Conservation (phyloP, 2,888 invertebrate species). For the Hydrotaea cyrtoneurina region DNA sequence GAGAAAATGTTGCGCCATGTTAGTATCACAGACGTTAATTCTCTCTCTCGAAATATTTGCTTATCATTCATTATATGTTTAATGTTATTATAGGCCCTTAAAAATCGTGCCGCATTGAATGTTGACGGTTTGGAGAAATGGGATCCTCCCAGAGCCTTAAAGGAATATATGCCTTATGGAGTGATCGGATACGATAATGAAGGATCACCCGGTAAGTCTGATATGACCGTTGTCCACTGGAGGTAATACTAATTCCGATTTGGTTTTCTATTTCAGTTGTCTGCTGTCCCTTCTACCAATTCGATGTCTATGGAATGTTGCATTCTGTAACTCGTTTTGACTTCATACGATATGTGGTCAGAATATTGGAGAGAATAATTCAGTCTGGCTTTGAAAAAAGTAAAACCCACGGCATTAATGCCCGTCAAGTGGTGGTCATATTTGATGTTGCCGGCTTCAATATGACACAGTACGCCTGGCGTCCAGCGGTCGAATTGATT, state of each 20-base stretch:
- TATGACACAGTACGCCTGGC: conserved; percentile 91
- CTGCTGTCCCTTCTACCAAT: conserved; percentile 89
- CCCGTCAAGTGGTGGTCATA: conserved; percentile 86
- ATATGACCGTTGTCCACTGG: not conserved
- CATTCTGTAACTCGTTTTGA: conserved; percentile 88
- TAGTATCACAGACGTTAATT: conserved; percentile 77
- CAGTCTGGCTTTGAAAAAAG: conserved; percentile 84
- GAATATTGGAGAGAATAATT: conserved; percentile 86
- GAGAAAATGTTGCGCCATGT: conserved; percentile 96
- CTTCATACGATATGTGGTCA: conserved; percentile 86
- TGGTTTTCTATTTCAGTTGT: conserved; percentile 83
- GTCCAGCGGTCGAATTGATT: conserved; percentile 88
- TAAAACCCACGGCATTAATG: conserved; percentile 84
- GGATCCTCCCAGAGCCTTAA: conserved; percentile 87
- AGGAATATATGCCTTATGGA: conserved; percentile 89
- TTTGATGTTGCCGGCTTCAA: conserved; percentile 91
- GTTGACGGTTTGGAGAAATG: conserved; percentile 86
- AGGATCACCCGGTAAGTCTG: conserved; percentile 85
- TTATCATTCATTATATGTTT: too few species aligned
- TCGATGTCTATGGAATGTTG: conserved; percentile 91
- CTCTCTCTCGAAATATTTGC: too few species aligned
- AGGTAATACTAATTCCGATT: too few species aligned
- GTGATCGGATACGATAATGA: conserved; percentile 90
- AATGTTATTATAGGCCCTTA: conserved; percentile 73
- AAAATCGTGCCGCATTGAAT: conserved; percentile 83